Base-by-base conservation (phyloP, 2,797 vertebrate species). In the Numenius phaeopus region DNA sequence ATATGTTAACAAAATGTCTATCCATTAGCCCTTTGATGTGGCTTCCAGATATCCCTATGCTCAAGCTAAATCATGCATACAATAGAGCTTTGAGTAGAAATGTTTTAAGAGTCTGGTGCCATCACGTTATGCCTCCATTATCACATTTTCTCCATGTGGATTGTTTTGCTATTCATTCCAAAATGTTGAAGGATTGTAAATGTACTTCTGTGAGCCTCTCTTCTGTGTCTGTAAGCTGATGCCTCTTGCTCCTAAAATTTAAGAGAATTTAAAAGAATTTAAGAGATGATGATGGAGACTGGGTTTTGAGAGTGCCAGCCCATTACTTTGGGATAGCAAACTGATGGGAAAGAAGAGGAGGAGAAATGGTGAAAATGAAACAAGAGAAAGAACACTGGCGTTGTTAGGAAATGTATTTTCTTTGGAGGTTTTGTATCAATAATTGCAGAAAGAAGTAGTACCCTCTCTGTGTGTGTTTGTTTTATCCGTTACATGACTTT, bases 1-100 rank as follows among this genome's bases (percentile, higher is more conserved):
- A 85, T 89, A 87, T 95, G 86, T 95, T 96, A 93, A 92, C 91
- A 96, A 96, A 96, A 95, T 94, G 83, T 95, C 88, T 94, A 22
- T 94, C 83, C 94, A 80, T 95, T 95, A 89, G 83, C 8, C 54
- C 77, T 97, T 95, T 96, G 83, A 96, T 96, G 95, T 95, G 89
- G 89, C 88, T 97, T 97, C 83, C 89, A 94, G 87, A 91, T 94
- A 95, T 85, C 78, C 81, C 50, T 93, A 22, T 85, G 62, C 75
- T 91, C 83, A 55, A 87, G 90, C 79, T 92, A 95, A 94, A 80
- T 91, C 81, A 86, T 90, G 89, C 78, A 87, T 94, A 87, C 92
- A 94, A 85, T 83, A 58, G 73, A 67, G 76, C 80, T 96, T 89
- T 89, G 83, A 94, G 73, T 46, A 85, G 77, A 72, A 82, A 88